Conservation (phyloP, 2,797 vertebrate species). For the Cheirogaleus major region DNA sequence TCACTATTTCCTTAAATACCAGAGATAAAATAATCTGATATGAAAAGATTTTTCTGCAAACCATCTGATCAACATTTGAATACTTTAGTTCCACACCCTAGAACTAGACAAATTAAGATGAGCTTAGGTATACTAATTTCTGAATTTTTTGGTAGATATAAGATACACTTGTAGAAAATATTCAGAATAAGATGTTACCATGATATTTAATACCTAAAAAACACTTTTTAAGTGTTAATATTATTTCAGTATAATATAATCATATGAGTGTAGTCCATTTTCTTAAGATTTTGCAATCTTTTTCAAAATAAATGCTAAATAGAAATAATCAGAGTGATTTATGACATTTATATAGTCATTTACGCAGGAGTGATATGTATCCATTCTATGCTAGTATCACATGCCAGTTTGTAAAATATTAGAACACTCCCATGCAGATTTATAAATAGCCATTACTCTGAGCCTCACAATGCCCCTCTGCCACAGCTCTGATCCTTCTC, state of each 20-base stretch:
- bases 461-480: fast-evolving
- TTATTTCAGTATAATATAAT: not conserved
- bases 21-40: not conserved
- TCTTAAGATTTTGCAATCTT: not conserved
- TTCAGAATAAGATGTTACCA: not conserved
- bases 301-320: not conserved
- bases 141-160: not conserved
- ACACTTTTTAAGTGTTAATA: not conserved
- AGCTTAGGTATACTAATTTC: not conserved
- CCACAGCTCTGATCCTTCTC: not conserved
- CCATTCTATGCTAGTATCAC: not conserved
- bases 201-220: not conserved
- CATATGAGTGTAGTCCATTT: not conserved
- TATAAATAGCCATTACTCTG: not conserved
- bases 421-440: not conserved
- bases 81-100: not conserved
- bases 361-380: not conserved
- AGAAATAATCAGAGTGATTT: not conserved
- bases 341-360: not conserved
- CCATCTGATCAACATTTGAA: not conserved
- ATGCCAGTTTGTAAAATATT: not conserved
- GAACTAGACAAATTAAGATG: not conserved
- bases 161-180: not conserved
- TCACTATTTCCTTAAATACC: not conserved
- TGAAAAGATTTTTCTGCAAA: not conserved